phyloP scores from a whole-genome alignment of 2,888 invertebrate genomes.

The Phragmatobia fuliginosa region DNA sequence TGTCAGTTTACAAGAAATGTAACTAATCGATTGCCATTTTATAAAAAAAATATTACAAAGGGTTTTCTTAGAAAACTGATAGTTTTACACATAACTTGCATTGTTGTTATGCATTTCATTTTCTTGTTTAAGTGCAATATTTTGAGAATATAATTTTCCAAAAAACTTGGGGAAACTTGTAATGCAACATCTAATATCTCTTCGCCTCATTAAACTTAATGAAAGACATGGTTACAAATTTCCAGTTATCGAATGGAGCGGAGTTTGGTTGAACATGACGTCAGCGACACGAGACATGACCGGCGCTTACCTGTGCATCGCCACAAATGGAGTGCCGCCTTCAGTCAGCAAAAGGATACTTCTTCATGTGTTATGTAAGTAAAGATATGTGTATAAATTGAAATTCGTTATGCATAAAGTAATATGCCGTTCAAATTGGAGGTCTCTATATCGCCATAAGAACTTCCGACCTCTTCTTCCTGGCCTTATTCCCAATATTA shows the following conservation, averaged over 20 bases:
- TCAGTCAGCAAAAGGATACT: constrained; percentile 76
- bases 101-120: too few relatives aligned
- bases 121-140: too few relatives aligned
- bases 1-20: too few relatives aligned
- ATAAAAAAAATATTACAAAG: too few relatives aligned
- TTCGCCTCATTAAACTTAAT: constrained; percentile 20
- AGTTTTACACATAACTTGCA: too few relatives aligned
- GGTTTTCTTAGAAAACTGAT: too few relatives aligned
- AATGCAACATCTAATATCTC: not conserved
- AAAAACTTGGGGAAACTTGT: not conserved
- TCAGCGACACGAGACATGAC: constrained; percentile 86
- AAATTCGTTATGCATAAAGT: not conserved
- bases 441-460: too few relatives aligned
- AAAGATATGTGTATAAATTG: not conserved
- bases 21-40: too few relatives aligned
- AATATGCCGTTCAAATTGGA: too few relatives aligned
- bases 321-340: constrained; percentile 87
- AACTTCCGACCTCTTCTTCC: too few relatives aligned
- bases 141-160: not conserved
- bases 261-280: constrained; percentile 84
- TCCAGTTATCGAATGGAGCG: constrained; percentile 84
- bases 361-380: constrained; percentile 87
- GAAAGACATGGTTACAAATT: constrained; percentile 18
- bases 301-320: constrained; percentile 88
- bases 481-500: too few relatives aligned